These are phyloP conservation scores for Ormyrus labotus DNA, from an alignment of 2,888 invertebrate genomes.

Conservation along the genomic window DNA sequence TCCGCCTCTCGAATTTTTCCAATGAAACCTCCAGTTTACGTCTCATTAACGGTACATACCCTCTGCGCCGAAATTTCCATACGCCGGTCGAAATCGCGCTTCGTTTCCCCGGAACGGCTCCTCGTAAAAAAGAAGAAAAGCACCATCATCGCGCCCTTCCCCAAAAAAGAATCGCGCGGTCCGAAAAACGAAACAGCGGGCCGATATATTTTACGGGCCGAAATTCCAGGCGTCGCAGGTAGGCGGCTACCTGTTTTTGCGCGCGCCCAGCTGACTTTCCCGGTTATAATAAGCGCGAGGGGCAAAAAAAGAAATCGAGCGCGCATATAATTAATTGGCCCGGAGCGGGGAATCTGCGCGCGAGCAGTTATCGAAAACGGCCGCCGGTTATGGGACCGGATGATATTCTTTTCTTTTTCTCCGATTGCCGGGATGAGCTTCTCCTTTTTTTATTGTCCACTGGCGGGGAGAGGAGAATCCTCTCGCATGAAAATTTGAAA, in stretches of 20 bases:
- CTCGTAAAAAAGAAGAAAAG: conserved; percentile 21
- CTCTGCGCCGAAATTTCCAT: too few species aligned
- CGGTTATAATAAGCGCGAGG: conserved; percentile 3
- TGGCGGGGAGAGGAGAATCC: background rate
- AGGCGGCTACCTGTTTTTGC: conserved; percentile 54
- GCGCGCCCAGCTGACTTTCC: conserved; percentile 22
- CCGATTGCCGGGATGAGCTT: background rate
- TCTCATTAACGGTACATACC: background rate
- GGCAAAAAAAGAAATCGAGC: conserved; percentile 41
- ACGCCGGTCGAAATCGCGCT: too few species aligned
- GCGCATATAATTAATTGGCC: conserved; percentile 44
- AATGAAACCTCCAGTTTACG: too few species aligned
- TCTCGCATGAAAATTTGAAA: background rate
- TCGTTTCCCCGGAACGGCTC: too few species aligned
- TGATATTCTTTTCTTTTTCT: conserved; percentile 6
- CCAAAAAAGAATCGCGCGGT: background rate
- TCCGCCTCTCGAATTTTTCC: too few species aligned
- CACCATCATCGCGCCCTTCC: background rate
- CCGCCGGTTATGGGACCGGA: conserved; percentile 4
- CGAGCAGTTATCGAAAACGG: conserved; percentile 18
- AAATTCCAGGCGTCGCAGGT: conserved; percentile 43
- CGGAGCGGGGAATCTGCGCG: background rate
- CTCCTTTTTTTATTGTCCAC: background rate
- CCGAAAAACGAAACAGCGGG: conserved; percentile 52
- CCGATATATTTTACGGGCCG: conserved; percentile 47